Percentiles rank a stretch among this genome's conserved stretches.
These are phyloP conservation scores for Gambusia holbrooki DNA, from an alignment of 2,113 vertebrate species.

Conservation along the genomic window DNA sequence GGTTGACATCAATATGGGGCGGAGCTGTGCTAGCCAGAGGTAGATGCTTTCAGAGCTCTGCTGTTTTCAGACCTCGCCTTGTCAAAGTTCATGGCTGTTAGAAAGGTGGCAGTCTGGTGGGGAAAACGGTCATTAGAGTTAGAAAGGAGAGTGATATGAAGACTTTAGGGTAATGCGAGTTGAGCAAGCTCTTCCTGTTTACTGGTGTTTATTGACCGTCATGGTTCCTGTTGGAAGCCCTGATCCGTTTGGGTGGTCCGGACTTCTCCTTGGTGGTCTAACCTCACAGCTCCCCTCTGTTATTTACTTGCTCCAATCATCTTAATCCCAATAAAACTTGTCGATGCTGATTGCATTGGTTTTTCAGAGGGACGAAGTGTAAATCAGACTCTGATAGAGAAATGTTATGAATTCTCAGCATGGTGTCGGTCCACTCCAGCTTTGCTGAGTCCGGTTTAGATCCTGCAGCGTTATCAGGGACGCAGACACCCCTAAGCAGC, in stretches of 20 bases:
- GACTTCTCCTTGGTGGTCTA: conserved; percentile 52
- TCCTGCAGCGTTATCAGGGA: conserved; percentile 17
- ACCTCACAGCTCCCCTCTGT: conserved; percentile 18
- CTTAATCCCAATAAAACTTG: conserved; percentile 38
- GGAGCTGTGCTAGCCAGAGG: too few relatives aligned
- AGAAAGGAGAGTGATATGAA: conserved; percentile 1
- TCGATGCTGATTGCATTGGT: conserved; percentile 18
- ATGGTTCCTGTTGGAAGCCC: conserved; percentile 32
- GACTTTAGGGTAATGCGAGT: neutral
- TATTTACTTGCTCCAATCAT: conserved; percentile 23
- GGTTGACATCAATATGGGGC: conserved; percentile 25
- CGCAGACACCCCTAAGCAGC: conserved; percentile 2
- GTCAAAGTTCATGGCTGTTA: conserved; percentile 13
- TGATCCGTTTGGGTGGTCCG: conserved; percentile 74
- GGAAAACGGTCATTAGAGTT: neutral
- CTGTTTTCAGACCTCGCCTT: conserved; percentile 33
- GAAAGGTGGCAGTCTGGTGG: neutral
- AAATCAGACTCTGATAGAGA: conserved; percentile 1
- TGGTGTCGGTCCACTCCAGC: conserved; percentile 36
- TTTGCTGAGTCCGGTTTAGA: conserved; percentile 22
- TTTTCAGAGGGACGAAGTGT: conserved; percentile 3
- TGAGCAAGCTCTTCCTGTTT: conserved; percentile 26
- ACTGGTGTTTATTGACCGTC: conserved; percentile 33
- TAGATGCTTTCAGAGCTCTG: conserved; percentile 16
- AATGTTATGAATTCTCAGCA: conserved; percentile 12